Evolutionary conservation across 2,113 vertebrate species (phyloP), one percentile per base, ranked within the genome.

Genomic region (Sardina pilchardus): DNA sequence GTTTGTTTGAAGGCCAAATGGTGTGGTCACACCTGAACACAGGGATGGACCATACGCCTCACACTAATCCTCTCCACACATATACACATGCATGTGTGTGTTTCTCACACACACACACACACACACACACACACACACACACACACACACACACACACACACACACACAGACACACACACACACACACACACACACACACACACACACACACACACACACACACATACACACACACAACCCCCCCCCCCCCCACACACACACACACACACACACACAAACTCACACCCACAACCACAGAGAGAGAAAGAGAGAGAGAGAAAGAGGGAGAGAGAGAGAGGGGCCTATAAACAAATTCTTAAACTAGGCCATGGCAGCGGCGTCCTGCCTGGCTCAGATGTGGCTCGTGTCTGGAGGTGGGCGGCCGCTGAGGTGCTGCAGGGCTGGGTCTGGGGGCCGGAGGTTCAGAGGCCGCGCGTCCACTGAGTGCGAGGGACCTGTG

Each of bases 401-500:
- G n/a, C 42, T 75, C 19, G 43, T 2, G 71, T 83, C 42, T 81
- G 42, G 39, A 84, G 43, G 81, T 85, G 82, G 47, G 10, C 85
- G 50, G 50, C 50, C 14, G 24, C 24, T 63, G 24, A 12, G 63
- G n/a, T 7, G 1, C 26, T 30, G 26, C 26, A 14, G 34, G 67
- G 67, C 10, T 10, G 30, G 30, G 14, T 30, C 83, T 81, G 85
- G 81, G 53, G 87, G 84, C 53, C 82, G 86, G 59, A 12, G 34
- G 34, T 34, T 87, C 78, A 87, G 87, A 63, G 45, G 85, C 83
- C 87, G 67, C 84, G 88, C 84, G 82, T 90, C 83, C 43, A 56
- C 82, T 85, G 86, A 82, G 81, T 26, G n/a, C 39, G 84, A 82
- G 50, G 6, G 53, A 83, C 85, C 87, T 86, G 81, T 88, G 86